Conservation (phyloP, 2,797 vertebrate species). For the Babyrousa celebensis region DNA sequence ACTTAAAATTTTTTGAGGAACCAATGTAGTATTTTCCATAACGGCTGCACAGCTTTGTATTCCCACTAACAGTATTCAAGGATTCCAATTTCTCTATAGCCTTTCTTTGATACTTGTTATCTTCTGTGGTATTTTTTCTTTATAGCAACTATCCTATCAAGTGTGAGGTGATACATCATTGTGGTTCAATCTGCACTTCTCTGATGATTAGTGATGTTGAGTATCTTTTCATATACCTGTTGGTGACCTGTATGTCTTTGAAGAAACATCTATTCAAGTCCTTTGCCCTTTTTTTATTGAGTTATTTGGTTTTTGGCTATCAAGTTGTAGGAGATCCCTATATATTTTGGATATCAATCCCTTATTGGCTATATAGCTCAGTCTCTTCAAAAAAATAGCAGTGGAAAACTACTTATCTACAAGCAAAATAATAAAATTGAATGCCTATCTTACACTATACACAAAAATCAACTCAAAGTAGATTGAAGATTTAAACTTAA, state of each 20-base stretch:
- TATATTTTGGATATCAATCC: not conserved
- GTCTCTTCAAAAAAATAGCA: not conserved
- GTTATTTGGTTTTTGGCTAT: not conserved
- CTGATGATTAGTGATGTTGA: not conserved
- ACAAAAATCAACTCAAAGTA: slow-evolving; percentile 44
- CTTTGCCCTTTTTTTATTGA: not conserved
- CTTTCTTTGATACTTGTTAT: not conserved
- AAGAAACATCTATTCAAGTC: not conserved
- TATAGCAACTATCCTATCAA: not conserved
- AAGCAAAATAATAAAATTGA: not conserved
- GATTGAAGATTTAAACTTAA: slow-evolving; percentile 21
- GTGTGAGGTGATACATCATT: not conserved
- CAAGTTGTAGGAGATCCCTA: not conserved
- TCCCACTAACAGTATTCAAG: not conserved
- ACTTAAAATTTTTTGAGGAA: slow-evolving; percentile 49
- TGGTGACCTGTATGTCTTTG: not conserved
- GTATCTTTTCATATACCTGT: not conserved
- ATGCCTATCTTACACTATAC: not conserved
- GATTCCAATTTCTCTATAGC: not conserved
- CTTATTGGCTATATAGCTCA: not conserved
- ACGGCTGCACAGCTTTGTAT: not conserved
- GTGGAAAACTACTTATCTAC: not conserved
- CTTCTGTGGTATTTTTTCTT: not conserved
- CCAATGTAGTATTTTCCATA: not conserved
- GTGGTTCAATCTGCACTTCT: not conserved